Conservation (phyloP, 2,797 vertebrate genomes). For the Tragelaphus oryx region DNA sequence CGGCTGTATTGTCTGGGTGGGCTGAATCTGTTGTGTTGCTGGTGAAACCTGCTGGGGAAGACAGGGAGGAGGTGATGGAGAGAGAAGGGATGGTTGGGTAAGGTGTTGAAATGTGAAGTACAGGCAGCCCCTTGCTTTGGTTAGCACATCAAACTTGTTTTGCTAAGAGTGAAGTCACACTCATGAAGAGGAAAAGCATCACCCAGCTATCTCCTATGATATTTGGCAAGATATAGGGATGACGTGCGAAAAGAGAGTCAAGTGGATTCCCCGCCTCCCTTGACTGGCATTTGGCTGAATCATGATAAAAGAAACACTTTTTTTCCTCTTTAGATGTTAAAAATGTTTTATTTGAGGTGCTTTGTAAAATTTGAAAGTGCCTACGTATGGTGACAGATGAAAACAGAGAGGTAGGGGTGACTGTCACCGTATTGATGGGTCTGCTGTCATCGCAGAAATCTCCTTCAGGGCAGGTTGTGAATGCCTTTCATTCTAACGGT, state of each 20-base stretch:
- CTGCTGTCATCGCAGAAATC: not conserved
- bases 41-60: slow-evolving; percentile 89
- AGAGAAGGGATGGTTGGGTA: accelerated
- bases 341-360: slow-evolving; percentile 47
- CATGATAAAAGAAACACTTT: slow-evolving; percentile 16
- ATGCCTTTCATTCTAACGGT: not conserved
- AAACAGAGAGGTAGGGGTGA: not conserved
- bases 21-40: slow-evolving; percentile 97
- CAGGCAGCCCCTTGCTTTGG: not conserved
- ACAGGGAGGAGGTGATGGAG: not conserved
- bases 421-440: not conserved
- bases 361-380: slow-evolving; percentile 36
- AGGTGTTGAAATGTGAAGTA: not conserved
- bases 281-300: slow-evolving; percentile 62
- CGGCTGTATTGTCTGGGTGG: slow-evolving; percentile 94
- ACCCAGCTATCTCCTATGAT: not conserved
- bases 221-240: slow-evolving; percentile 51
- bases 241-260: slow-evolving; percentile 27
- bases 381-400: not conserved
- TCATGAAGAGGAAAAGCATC: not conserved
- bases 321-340: slow-evolving; percentile 37
- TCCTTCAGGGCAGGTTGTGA: not conserved
- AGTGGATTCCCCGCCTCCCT: slow-evolving; percentile 7
- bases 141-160: not conserved
- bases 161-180: not conserved